Evolutionary conservation across 23 tunicate genomes (phyloP).

Genomic region (Halocynthia roretzi): DNA sequence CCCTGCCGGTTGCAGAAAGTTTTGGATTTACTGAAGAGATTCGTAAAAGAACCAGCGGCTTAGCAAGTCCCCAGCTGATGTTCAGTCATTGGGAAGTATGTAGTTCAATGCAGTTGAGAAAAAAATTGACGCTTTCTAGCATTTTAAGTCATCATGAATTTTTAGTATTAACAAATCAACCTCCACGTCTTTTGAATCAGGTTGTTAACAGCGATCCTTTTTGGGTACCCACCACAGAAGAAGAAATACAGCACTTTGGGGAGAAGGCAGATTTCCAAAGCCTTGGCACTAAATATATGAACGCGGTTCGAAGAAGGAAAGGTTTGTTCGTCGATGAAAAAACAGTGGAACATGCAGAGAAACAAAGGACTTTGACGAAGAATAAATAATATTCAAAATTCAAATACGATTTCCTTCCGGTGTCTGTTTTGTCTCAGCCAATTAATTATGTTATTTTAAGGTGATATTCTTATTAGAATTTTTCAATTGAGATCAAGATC

Average conservation of each 20-base stretch:
- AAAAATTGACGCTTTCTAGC: no score
- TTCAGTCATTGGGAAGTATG: slow-evolving; percentile 98
- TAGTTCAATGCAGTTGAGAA: not conserved
- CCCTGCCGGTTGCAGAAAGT: slow-evolving; percentile 83
- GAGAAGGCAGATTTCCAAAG: slow-evolving; percentile 94
- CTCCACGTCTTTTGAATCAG: slow-evolving; percentile 10
- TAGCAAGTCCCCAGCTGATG: slow-evolving; percentile 91
- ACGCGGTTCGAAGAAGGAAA: slow-evolving; percentile 76
- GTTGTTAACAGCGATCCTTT: slow-evolving; percentile 84
- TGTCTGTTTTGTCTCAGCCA: no score
- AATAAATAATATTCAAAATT: slow-evolving; percentile 52
- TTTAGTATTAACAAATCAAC: not conserved
- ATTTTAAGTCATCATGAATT: no score
- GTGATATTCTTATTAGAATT: no score
- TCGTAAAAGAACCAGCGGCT: slow-evolving; percentile 86
- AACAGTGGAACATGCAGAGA: slow-evolving; percentile 93
- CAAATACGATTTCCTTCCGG: no score
- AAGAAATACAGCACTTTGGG: slow-evolving; percentile 95
- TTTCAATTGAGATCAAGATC: no score
- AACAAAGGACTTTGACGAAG: slow-evolving; percentile 84
- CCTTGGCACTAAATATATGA: slow-evolving; percentile 86
- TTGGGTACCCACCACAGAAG: slow-evolving; percentile 99
- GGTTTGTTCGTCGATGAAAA: slow-evolving; percentile 94
- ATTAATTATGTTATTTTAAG: no score
- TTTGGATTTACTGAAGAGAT: slow-evolving; percentile 93